These are phyloP conservation scores for Ophion ventricosus DNA, from an alignment of 2,888 invertebrate species.

Conservation along the genomic window DNA sequence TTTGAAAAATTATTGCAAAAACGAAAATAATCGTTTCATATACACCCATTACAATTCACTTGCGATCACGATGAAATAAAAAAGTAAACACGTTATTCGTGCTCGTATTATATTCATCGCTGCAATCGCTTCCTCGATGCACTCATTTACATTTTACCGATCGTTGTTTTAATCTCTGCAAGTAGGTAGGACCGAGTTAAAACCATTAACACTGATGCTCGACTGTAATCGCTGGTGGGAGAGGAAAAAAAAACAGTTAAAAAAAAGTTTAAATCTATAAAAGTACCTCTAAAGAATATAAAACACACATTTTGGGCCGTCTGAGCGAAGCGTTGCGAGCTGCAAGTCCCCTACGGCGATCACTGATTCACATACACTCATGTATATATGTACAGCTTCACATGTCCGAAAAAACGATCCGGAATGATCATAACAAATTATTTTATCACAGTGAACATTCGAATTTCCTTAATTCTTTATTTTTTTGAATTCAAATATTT, in stretches of 20 bases:
- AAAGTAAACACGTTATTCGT: conserved; percentile 9
- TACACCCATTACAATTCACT: conserved; percentile 18
- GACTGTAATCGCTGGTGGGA: neutral
- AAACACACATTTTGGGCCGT: neutral
- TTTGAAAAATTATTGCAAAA: conserved; percentile 41
- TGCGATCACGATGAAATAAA: conserved; percentile 10
- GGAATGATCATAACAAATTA: neutral
- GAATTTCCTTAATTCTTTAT: neutral
- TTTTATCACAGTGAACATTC: neutral
- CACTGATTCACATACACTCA: neutral
- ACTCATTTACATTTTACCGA: conserved; percentile 28
- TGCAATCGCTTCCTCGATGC: conserved; percentile 50
- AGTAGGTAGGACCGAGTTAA: neutral
- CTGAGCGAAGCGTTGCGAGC: conserved; percentile 56
- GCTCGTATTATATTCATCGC: conserved; percentile 42
- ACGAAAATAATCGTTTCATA: conserved; percentile 4
- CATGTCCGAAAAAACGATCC: neutral
- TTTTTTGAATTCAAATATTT: neutral
- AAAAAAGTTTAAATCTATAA: neutral
- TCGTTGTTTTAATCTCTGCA: conserved; percentile 24
- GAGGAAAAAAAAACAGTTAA: neutral
- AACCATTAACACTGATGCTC: neutral
- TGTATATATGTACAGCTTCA: too few relatives aligned
- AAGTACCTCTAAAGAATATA: neutral
- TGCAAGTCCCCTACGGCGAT: conserved; percentile 51